Conservation (phyloP, 1,140 invertebrate genomes). For the Nasonia longicornis region DNA sequence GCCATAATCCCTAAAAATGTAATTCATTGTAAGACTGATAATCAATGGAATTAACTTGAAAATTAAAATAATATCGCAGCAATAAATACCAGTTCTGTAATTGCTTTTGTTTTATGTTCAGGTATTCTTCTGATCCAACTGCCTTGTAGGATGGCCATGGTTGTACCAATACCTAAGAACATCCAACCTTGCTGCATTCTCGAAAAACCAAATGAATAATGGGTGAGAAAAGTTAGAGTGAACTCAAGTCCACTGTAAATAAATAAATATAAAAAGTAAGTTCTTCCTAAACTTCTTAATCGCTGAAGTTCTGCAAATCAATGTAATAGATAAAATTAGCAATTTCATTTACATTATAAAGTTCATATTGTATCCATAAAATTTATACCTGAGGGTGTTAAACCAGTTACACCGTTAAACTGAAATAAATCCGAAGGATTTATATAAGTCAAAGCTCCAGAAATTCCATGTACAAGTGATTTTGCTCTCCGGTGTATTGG, state of each 20-base stretch:
- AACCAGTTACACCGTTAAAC: constrained; percentile 61
- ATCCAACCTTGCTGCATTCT: constrained; percentile 98
- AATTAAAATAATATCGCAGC: constrained; percentile 2
- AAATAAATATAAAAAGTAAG: constrained; percentile 97
- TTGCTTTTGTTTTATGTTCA: constrained; percentile 80
- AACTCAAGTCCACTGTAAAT: constrained; percentile 98
- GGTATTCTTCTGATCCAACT: constrained; percentile 85
- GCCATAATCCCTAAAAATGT: constrained; percentile 78
- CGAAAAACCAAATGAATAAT: constrained; percentile 90
- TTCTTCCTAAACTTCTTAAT: constrained; percentile 81
- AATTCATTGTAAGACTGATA: background rate
- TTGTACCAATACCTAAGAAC: constrained; percentile 93
- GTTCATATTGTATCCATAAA: background rate
- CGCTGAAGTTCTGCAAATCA: constrained; percentile 72
- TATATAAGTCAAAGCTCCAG: constrained; percentile 81
- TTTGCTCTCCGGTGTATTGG: constrained; percentile 79
- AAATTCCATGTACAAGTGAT: constrained; percentile 75
- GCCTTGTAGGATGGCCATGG: constrained; percentile 96
- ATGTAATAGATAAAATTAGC: background rate
- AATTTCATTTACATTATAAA: constrained; percentile 3
- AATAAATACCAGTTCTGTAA: constrained; percentile 74
- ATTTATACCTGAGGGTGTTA: constrained; percentile 53
- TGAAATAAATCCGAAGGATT: constrained; percentile 77
- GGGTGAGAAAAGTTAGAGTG: constrained; percentile 96
- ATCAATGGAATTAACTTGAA: constrained; percentile 23